Evolutionary conservation across 2,113 vertebrate species (phyloP), one percentile per base, ranked within the genome.

Genomic region (Oceanodroma tethys): DNA sequence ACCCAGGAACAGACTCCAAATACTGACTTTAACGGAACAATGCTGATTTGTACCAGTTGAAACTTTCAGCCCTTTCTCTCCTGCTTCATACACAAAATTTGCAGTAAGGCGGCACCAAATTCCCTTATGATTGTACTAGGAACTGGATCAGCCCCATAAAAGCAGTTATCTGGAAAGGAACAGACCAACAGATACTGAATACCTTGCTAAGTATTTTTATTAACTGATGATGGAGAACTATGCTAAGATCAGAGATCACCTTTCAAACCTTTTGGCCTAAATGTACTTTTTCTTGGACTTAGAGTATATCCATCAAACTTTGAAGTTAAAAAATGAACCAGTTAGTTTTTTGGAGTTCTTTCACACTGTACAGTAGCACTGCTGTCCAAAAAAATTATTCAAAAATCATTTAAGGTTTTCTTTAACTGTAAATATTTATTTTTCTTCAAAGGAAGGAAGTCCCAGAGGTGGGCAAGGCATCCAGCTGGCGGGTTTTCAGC

Each of bases 391-490:
- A 86, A 50, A 80, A 66, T 48, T 42, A 88, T 85, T 88, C 36
- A 68, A 78, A 91, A 93, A 87, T 78, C 8, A 93, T 86, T 87
- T 79, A 62, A 78, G 68, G 81, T 91, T 96, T 87, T 89, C 71
- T 89, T 91, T 93, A 88, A 96, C 71, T 15, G 70, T 88, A 96
- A 96, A 93, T 95, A 93, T 97, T 97, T 95, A 71, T 94, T 96
- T 94, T 96, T 79, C 93, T 59, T 92, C 93, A 86, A 92, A 94
- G 90, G 70, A 76, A 66, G 67, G 75, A 60, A 86, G 84, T 92
- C 92, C 82, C 97, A 71, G 88, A 88, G 93, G 90, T 83, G 62
- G 47, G 36, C 19, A 76, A 72, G 45, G 71, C 86, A 92, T 97
- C 90, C 92, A 96, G 81, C 92, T 95, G 95, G 95, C 13, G 0